Evolutionary conservation across 2,797 vertebrate genomes (phyloP).

Genomic region (Malurus leucopterus): DNA sequence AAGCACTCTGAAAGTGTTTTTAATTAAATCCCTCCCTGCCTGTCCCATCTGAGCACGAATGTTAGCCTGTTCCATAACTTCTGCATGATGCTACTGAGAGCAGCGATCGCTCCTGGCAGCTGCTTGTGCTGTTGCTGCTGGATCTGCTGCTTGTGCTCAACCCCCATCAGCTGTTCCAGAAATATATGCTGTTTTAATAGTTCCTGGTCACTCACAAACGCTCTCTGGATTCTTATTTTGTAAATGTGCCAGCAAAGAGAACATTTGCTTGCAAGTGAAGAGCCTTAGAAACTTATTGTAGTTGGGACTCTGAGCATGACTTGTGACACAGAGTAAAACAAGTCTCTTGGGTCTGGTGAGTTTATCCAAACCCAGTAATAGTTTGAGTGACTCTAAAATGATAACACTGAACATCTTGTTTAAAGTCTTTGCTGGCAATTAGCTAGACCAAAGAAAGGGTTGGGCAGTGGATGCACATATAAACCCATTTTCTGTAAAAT

Average conservation of each 20-base stretch:
- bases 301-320: conserved; percentile 21
- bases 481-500: conserved; percentile 27
- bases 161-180: conserved; percentile 28
- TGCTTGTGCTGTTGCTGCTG: background rate
- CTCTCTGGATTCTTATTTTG: conserved; percentile 38
- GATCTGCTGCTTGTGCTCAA: background rate
- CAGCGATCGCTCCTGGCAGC: background rate
- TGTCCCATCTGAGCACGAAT: background rate
- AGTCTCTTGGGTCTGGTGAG: conserved; percentile 30
- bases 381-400: conserved; percentile 13
- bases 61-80: background rate
- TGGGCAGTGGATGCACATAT: background rate
- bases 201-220: conserved; percentile 15
- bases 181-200: conserved; percentile 15
- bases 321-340: conserved; percentile 38
- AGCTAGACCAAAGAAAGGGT: conserved; percentile 8
- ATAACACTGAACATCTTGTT: conserved; percentile 14
- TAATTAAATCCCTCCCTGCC: background rate
- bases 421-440: conserved; percentile 10
- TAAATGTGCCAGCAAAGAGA: conserved; percentile 29
- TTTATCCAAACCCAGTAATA: conserved; percentile 37
- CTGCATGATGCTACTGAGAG: background rate
- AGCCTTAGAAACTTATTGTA: background rate
- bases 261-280: background rate
- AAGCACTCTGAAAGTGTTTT: background rate